Percentiles rank a stretch among this genome's conserved stretches.
Evolutionary conservation across 2,113 vertebrate species (phyloP).

Genomic region (Bubo blakistoni): DNA sequence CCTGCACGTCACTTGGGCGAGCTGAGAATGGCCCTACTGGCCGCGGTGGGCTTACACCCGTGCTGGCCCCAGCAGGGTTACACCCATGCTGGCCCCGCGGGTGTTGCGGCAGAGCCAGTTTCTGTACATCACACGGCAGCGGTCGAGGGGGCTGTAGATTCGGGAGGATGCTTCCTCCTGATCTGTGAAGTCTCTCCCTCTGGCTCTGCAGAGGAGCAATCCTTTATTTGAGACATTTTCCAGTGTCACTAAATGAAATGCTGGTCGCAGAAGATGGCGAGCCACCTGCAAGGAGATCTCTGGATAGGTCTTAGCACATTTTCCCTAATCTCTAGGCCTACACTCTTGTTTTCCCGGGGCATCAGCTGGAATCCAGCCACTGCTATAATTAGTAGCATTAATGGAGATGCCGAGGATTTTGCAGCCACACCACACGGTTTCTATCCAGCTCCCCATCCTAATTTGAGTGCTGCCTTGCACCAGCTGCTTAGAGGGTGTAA

Average conservation of each 20-base stretch:
- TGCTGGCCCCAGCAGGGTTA: background rate
- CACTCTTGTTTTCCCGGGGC: background rate
- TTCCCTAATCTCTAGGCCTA: background rate
- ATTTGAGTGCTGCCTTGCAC: background rate
- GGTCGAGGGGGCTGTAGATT: accelerated
- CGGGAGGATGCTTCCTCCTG: background rate
- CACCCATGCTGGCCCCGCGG: accelerated
- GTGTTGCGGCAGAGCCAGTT: accelerated
- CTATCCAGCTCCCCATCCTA: background rate
- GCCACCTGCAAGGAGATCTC: accelerated
- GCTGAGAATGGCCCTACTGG: background rate
- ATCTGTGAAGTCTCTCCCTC: background rate
- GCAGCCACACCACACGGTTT: background rate
- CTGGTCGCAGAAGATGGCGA: accelerated
- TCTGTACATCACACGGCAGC: accelerated
- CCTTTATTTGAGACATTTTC: accelerated
- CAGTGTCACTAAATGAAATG: accelerated
- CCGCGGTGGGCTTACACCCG: too few relatives aligned
- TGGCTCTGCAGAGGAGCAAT: background rate
- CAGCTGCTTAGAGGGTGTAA: background rate
- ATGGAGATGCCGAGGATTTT: background rate
- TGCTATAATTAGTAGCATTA: background rate
- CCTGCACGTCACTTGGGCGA: accelerated
- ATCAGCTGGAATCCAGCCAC: background rate
- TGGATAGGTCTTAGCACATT: background rate